These are phyloP conservation scores for Azemiops feae DNA, from an alignment of 2,113 vertebrate species.

Conservation along the genomic window DNA sequence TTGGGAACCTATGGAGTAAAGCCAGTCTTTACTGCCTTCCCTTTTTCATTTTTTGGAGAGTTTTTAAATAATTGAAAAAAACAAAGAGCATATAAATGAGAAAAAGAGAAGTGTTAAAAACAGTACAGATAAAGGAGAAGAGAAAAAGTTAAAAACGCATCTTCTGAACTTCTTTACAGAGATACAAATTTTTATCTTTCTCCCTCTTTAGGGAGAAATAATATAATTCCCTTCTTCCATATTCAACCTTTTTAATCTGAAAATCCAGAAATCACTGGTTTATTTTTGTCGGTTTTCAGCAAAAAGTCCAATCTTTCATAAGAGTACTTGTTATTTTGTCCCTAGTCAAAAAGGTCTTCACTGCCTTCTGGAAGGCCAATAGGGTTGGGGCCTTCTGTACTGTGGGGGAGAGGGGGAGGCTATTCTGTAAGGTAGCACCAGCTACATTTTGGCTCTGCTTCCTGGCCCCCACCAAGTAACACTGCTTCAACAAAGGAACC, in stretches of 20 bases:
- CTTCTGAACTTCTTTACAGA: not conserved
- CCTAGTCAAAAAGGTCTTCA: not conserved
- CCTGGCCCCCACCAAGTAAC: not conserved
- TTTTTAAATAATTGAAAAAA: not conserved
- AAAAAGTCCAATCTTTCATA: not conserved
- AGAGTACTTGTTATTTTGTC: not conserved
- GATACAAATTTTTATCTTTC: not conserved
- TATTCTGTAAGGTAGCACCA: not conserved
- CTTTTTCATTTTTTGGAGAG: not conserved
- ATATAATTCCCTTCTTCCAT: not conserved
- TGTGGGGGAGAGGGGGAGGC: not conserved
- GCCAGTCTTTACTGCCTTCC: not conserved
- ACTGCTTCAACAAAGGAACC: not conserved
- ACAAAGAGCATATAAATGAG: not conserved
- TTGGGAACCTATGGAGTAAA: not conserved
- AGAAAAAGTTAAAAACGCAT: not conserved
- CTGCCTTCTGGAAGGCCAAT: not conserved
- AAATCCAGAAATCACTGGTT: not conserved
- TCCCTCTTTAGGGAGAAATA: not conserved
- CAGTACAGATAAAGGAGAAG: not conserved
- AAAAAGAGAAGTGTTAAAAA: not conserved
- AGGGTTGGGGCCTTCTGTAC: not conserved
- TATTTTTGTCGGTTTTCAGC: not conserved
- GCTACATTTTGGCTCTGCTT: not conserved
- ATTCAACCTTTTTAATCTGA: not conserved